Base-by-base conservation (phyloP, 2,888 invertebrate species). In the Phalera bucephala region DNA sequence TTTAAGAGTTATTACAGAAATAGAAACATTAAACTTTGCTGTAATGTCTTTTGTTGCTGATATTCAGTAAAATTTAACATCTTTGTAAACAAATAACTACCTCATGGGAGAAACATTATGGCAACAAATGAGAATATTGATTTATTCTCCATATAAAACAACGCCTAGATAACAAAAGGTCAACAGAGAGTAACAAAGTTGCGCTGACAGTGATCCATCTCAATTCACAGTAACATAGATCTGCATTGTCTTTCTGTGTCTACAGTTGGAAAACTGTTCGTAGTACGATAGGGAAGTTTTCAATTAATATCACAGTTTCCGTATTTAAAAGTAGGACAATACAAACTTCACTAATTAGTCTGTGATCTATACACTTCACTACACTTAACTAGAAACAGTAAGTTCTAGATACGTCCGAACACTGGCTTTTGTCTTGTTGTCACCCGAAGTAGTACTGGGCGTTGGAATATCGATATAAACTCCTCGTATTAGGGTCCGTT, bases 371-470 rank as follows among this genome's bases (percentile, higher is more conserved):
- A 78, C 77, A 77, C 72, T 77, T 72, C 72, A 74, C 82, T 84
- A 84, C 82, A 78, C 77, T 66, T 45, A 72, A 72, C 83, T 91
- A 91, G 83, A 91, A 91, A 87, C 91, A 91, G 76, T 91, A 91
- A 72, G 91, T 91, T 72, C 91, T 87, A 50, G 91, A 86, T 56
- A 86, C 84, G 55, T 89, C 90, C 62, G 90, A 72, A 68, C 89
- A 85, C 69, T 91, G 84, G 64, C 76, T 82, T 69, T 82, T 84
- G 51, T 91, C 91, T 75, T 92, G 90, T 67, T 91, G 94, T 94
- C 94, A 95, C 92, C 94, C 95, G 72, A 94, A 95, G 75, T 94
- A 95, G 74, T 93, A 94, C 65, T 93, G 93, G 30, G 91, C 92
- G 68, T 92, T 93, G 50, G 92, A 91, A 74, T 91, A 91, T 67